phyloP scores from a whole-genome alignment of 2,113 vertebrate species.

The Cercopithecus mona region DNA sequence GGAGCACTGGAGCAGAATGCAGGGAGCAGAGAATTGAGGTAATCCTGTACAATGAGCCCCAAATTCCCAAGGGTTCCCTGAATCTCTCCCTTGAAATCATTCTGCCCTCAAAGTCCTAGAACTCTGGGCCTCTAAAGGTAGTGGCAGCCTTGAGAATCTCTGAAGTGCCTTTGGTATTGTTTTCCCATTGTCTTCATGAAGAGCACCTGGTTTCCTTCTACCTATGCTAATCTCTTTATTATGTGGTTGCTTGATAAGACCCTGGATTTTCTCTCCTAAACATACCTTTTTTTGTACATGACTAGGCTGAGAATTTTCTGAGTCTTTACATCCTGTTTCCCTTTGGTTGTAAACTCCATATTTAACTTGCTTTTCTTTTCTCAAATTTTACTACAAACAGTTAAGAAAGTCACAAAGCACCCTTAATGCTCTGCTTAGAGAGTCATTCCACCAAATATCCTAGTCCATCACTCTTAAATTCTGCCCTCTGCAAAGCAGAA shows the following conservation, averaged over 20 bases:
- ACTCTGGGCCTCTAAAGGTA: background rate
- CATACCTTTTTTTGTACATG: background rate
- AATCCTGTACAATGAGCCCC: background rate
- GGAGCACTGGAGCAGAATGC: background rate
- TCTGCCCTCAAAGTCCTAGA: background rate
- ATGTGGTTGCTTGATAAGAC: background rate
- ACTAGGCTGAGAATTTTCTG: background rate
- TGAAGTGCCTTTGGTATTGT: too few species aligned
- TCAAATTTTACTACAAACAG: background rate
- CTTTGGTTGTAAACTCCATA: background rate
- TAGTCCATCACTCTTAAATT: background rate
- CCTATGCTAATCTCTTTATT: background rate
- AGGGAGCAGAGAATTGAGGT: background rate
- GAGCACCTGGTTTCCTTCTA: background rate
- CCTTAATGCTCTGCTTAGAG: background rate
- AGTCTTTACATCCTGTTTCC: background rate
- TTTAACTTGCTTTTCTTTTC: background rate
- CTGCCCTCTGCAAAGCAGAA: background rate
- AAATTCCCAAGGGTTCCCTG: background rate
- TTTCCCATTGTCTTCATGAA: too few species aligned
- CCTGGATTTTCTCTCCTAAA: background rate
- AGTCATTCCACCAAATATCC: background rate
- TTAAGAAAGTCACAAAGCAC: background rate
- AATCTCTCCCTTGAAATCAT: background rate
- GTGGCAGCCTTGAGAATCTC: background rate